These are phyloP conservation scores for Phalacrocorax carbo DNA, from an alignment of 2,113 vertebrate species.

Conservation along the genomic window DNA sequence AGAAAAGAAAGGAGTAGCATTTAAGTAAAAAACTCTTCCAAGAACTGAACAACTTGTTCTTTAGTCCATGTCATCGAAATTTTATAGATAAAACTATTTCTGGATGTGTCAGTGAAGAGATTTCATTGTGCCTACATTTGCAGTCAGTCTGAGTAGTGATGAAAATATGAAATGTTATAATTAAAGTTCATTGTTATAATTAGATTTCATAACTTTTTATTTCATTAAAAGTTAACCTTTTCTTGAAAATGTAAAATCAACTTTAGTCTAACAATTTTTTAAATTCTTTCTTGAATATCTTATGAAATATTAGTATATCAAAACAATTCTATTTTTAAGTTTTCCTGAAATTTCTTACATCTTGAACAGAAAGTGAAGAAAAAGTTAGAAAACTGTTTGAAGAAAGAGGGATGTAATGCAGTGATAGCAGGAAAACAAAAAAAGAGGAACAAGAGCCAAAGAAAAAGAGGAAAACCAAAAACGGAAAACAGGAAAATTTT, in stretches of 20 bases:
- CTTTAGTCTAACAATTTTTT: background rate
- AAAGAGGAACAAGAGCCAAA: background rate
- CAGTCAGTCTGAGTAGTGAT: conserved; percentile 4
- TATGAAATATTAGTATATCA: background rate
- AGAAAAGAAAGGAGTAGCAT: background rate
- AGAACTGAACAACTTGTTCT: conserved; percentile 29
- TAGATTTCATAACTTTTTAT: conserved; percentile 7
- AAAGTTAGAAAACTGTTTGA: background rate
- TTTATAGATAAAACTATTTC: conserved; percentile 31
- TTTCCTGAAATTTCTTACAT: background rate
- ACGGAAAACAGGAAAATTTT: background rate
- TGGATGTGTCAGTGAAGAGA: conserved; percentile 8
- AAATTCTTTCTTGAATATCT: background rate
- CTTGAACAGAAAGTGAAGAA: background rate
- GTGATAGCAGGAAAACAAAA: background rate
- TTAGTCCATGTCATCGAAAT: background rate
- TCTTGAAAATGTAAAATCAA: background rate
- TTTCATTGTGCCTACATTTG: conserved; percentile 14
- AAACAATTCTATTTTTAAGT: background rate
- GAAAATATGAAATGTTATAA: conserved; percentile 33
- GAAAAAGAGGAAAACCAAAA: background rate
- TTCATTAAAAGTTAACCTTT: conserved; percentile 5
- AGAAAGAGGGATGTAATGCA: background rate
- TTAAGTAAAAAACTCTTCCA: conserved; percentile 9
- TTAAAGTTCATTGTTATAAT: conserved; percentile 14